phyloP scores from a whole-genome alignment of 2,888 invertebrate genomes.

The Volucella inflata region DNA sequence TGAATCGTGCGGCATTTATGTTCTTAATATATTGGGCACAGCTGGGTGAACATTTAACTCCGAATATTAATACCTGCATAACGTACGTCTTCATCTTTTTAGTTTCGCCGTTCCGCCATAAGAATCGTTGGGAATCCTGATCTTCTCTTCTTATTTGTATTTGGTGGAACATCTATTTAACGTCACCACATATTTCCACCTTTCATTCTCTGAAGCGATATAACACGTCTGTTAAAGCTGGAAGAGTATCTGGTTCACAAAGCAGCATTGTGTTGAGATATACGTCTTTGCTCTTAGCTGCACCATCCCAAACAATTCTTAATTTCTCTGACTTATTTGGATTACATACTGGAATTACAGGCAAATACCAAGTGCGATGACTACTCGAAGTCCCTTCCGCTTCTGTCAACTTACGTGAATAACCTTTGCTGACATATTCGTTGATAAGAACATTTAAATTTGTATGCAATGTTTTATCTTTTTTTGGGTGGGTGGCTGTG shows the following conservation, averaged over 20 bases:
- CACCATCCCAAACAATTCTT: neutral
- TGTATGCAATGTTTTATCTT: neutral
- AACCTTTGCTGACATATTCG: slow-evolving; percentile 10
- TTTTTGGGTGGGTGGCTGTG: no score
- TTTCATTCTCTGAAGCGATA: neutral
- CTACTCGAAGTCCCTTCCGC: no score
- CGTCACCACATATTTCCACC: neutral
- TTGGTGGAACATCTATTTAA: neutral
- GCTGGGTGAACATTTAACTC: slow-evolving; percentile 54
- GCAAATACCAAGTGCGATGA: slow-evolving; percentile 6
- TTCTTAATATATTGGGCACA: slow-evolving; percentile 35
- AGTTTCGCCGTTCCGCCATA: neutral
- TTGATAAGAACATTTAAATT: neutral
- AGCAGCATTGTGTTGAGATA: neutral
- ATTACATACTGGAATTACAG: slow-evolving; percentile 16
- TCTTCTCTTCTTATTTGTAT: no score
- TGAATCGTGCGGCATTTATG: slow-evolving; percentile 34
- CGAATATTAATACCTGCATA: slow-evolving; percentile 25
- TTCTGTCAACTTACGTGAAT: neutral
- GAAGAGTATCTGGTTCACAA: neutral
- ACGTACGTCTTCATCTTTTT: slow-evolving; percentile 39
- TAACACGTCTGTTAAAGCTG: neutral
- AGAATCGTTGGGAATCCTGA: no score
- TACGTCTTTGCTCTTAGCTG: neutral
- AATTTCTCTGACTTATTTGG: slow-evolving; percentile 10